phyloP scores from a whole-genome alignment of 2,797 vertebrate species.

The Cyclura pinguis region DNA sequence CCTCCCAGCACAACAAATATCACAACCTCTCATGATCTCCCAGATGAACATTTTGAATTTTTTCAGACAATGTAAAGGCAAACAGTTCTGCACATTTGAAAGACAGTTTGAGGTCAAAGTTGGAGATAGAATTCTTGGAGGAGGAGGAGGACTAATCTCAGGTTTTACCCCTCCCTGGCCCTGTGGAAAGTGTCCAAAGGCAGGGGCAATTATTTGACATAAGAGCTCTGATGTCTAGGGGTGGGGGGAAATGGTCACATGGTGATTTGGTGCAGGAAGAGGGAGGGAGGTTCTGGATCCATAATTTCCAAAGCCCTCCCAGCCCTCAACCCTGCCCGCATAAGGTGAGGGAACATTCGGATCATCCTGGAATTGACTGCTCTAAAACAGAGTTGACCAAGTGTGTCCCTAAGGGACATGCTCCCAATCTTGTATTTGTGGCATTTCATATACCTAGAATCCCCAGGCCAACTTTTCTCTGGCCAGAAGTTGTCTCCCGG shows the following conservation, averaged over 20 bases:
- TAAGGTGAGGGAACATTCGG: neutral
- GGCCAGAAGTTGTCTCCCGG: no score
- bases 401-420: no score
- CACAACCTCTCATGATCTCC: neutral
- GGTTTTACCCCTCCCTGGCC: neutral
- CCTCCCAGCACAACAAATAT: no score
- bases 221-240: neutral
- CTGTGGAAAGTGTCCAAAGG: neutral
- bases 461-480: no score
- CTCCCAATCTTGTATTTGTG: no score
- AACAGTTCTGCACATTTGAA: neutral
- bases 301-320: neutral
- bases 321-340: neutral
- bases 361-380: neutral
- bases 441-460: no score
- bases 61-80: neutral
- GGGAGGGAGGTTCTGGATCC: no score
- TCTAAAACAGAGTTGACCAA: neutral
- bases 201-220: neutral
- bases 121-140: neutral
- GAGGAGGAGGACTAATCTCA: neutral
- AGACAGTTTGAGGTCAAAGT: neutral
- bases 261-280: neutral
- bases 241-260: neutral
- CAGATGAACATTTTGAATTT: neutral